These are phyloP conservation scores for Dolichallabes microphthalmus DNA, from an alignment of 2,113 vertebrate genomes.

Conservation along the genomic window DNA sequence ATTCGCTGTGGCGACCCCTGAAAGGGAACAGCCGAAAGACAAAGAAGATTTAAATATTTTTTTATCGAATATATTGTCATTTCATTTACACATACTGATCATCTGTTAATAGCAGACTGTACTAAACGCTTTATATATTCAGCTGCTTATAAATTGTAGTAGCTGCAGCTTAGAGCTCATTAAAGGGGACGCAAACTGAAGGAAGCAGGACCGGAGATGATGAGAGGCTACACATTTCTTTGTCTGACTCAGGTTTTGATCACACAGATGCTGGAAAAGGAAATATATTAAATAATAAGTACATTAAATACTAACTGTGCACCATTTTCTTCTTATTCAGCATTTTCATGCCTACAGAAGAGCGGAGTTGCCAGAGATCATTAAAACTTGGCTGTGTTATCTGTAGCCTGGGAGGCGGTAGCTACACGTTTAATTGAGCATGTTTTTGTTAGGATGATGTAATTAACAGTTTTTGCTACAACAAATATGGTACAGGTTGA, in stretches of 20 bases:
- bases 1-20: no score
- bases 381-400: slow-evolving; percentile 33
- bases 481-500: background rate
- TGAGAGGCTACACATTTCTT: slow-evolving; percentile 14
- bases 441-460: background rate
- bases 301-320: slow-evolving; percentile 37
- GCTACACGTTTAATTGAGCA: background rate
- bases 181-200: slow-evolving; percentile 9
- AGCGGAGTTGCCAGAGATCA: slow-evolving; percentile 30
- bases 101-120: background rate
- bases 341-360: background rate
- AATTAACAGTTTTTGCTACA: background rate
- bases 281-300: slow-evolving; percentile 46
- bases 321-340: background rate
- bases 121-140: background rate
- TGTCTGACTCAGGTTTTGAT: slow-evolving; percentile 33
- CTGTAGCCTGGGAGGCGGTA: background rate
- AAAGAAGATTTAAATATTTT: no score
- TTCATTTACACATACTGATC: background rate
- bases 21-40: no score
- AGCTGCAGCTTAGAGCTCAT: background rate
- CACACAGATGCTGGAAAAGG: slow-evolving; percentile 35
- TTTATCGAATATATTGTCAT: background rate
- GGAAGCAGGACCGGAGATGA: slow-evolving; percentile 26
- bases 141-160: background rate